Conservation (phyloP, 2,888 invertebrate genomes). For the Norana najaformis region DNA sequence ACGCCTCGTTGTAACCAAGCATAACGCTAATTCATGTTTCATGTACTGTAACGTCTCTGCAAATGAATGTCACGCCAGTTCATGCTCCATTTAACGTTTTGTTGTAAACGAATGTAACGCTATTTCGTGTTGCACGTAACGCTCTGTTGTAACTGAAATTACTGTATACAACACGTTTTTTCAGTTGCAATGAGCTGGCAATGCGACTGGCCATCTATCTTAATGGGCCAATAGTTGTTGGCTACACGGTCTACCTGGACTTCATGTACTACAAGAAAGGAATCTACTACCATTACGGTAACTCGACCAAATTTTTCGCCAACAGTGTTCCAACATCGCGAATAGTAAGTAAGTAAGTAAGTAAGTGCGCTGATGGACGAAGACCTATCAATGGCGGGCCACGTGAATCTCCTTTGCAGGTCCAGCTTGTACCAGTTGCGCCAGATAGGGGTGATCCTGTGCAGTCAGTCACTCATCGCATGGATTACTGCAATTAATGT, state of each 20-base stretch:
- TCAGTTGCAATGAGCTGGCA: slow-evolving; percentile 63
- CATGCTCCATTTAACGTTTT: neutral
- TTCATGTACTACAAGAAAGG: slow-evolving; percentile 58
- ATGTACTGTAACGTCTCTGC: too few species aligned
- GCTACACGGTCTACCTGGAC: slow-evolving; percentile 64
- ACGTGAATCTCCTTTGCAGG: too few species aligned
- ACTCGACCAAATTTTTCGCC: neutral
- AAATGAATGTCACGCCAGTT: neutral
- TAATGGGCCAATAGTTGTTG: slow-evolving; percentile 64
- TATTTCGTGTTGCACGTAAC: neutral
- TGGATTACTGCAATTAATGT: too few species aligned
- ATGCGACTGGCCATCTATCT: slow-evolving; percentile 63
- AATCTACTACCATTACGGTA: slow-evolving; percentile 63
- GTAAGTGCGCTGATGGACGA: too few species aligned
- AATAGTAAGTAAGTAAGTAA: too few species aligned
- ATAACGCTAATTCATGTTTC: neutral
- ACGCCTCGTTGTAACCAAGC: neutral
- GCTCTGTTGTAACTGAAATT: neutral
- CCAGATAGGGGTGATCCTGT: too few species aligned
- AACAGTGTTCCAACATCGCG: too few species aligned
- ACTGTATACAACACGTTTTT: slow-evolving; percentile 23
- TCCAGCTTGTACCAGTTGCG: too few species aligned
- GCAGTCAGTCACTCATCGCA: too few species aligned
- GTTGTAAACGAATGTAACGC: neutral
- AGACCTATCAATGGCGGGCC: too few species aligned